Percentiles rank a stretch among this genome's conserved stretches.
Evolutionary conservation across 2,888 invertebrate genomes (phyloP).

Genomic region (Pantelozetes paolii): DNA sequence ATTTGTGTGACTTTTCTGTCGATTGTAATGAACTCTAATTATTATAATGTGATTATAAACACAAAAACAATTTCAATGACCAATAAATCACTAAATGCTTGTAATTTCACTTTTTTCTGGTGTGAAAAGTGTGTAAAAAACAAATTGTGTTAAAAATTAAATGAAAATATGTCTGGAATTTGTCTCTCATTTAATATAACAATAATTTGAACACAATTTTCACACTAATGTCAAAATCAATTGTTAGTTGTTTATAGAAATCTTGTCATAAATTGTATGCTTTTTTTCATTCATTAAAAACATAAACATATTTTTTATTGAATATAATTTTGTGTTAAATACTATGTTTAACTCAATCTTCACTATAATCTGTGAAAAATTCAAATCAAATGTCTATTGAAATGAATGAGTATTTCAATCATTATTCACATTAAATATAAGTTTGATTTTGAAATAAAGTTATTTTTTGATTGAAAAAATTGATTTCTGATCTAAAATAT

Average conservation of each 20-base stretch:
- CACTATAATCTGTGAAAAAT: too few species aligned
- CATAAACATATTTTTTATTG: too few species aligned
- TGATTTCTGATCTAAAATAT: background rate
- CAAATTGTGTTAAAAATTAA: background rate
- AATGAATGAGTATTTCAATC: background rate
- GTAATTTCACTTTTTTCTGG: background rate
- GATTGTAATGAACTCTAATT: slow-evolving; percentile 29
- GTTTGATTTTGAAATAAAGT: background rate
- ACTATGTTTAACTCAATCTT: too few species aligned
- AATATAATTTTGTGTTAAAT: too few species aligned
- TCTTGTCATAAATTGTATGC: too few species aligned
- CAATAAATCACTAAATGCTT: slow-evolving; percentile 16
- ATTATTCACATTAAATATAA: background rate
- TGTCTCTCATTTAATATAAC: background rate
- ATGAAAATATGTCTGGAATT: background rate
- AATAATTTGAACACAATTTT: too few species aligned
- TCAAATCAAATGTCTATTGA: background rate
- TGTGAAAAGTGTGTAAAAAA: too few species aligned
- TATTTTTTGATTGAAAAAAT: background rate
- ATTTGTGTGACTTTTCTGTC: slow-evolving; percentile 28
- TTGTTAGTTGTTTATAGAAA: too few species aligned
- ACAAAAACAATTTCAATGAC: slow-evolving; percentile 5
- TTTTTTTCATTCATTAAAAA: too few species aligned
- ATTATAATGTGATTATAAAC: background rate
- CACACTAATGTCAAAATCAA: too few species aligned